Conservation (phyloP, 1,140 invertebrate genomes). For the Coenobita brevimanus region DNA sequence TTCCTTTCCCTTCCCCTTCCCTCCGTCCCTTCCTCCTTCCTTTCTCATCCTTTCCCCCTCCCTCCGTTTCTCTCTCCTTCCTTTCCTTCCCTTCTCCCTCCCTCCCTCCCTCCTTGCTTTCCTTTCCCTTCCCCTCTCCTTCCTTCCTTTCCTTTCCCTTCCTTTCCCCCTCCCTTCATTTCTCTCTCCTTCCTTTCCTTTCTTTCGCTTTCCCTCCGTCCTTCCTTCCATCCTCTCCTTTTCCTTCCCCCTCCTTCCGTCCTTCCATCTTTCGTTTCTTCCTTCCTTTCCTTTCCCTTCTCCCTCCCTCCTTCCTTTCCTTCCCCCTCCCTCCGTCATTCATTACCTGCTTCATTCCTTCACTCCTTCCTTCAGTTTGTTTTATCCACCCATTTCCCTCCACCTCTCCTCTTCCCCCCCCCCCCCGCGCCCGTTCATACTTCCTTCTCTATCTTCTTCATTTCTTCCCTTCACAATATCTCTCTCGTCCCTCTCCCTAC, state of each 20-base stretch:
- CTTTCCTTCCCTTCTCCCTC: background rate
- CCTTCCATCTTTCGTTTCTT: background rate
- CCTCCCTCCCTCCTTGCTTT: background rate
- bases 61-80: background rate
- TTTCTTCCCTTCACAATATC: background rate
- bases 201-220: background rate
- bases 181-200: background rate
- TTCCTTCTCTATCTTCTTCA: background rate
- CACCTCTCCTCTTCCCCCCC: background rate
- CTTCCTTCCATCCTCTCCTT: background rate
- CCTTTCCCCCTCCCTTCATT: background rate
- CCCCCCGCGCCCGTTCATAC: too few relatives aligned
- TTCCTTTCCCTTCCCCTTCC: background rate
- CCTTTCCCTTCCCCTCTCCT: background rate
- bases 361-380: background rate
- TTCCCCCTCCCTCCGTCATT: background rate
- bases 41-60: background rate
- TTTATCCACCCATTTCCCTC: background rate
- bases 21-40: background rate
- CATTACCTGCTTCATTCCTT: background rate
- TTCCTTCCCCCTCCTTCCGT: background rate
- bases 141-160: background rate
- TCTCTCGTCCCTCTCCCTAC: background rate
- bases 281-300: background rate
- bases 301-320: background rate